Evolutionary conservation across 2,797 vertebrate species (phyloP), one percentile per base, ranked within the genome.

Genomic region (Poecilia gillii): DNA sequence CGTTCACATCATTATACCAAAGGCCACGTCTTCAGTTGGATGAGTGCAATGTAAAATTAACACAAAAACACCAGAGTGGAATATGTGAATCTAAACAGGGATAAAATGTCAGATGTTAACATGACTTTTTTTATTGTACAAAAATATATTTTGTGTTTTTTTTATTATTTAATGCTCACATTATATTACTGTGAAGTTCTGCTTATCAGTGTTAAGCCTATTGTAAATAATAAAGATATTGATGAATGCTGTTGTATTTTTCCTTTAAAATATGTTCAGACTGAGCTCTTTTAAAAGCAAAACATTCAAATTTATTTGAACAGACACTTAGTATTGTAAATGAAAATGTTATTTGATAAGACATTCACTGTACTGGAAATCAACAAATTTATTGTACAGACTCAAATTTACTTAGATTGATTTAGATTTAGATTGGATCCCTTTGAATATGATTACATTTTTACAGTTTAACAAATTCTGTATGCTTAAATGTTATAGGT

Each of bases 151-250:
- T 79, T n/a, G 96, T 96, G 41, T 95, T 95, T 95, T 51, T 96
- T 96, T 96, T 91, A 96, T 98, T 91, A 98, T 98, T 99, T 99
- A 99, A 99, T 97, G 96, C 95, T 98, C 96, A 98, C 96, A 96
- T 95, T 97, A 97, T 98, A 98, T 98, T 96, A 99, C 98, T 99
- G 98, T 99, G 98, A 99, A 99, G 96, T 96, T 98, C 97, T 96
- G 95, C 94, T 97, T 92, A 97, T 98, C 97, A 98, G 97, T 99
- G 97, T 99, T 99, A 98, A 97, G 97, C 96, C 97, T 98, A 97
- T 97, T 98, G 97, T 99, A 98, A 97, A 98, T 99, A 98, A 97
- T 97, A 96, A 95, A 96, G 94, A 91, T 93, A 93, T 95, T 96
- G 93, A 94, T 93, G 89, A 92, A 91, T 91, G 91, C 74, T 79